Evolutionary conservation across 1,140 invertebrate species (phyloP), one percentile per base, ranked within the genome.

Genomic region (Zophobas atratus): DNA sequence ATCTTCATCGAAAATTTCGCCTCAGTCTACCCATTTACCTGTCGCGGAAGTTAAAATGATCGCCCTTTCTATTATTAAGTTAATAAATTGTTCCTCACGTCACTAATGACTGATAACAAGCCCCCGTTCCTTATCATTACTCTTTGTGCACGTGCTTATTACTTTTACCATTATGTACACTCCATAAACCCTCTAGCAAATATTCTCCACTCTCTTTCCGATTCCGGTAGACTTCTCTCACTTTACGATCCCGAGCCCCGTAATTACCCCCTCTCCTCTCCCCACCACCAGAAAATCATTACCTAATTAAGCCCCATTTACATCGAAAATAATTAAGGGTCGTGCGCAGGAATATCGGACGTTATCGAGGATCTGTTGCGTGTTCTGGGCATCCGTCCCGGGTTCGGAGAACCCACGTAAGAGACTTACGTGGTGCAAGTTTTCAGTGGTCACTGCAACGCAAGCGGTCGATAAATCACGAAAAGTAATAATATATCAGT

Each of bases 401-500:
- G 43, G 3, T 46, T 46, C 6, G 6, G 6, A 46, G 6, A 46
- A 8, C 6, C 3, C 43, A 46, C 43, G 43, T 46, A 46, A 46
- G 3, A 46, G 3, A 8, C 3, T 20, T 20, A 20, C 49, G 49
- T 20, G 49, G 49, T 20, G 49, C 49, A 20, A 51, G 3, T 46
- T 39, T 63, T 8, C 20, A 20, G 4, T 6, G 63, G 34, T 41
- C n/a, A 55, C 8, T 1, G 6, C 55, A 35, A 39, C 57, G 32
- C 43, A 20, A 20, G 55, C 55, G 38, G 33, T n/a, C 55, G 73
- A 48, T 48, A 75, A 57, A 48, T 75, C 73, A 75, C 41, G 53
- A 43, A 20, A 67, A 38, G 38, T 75, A 75, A 75, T 75, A 75
- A 75, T 49, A 56, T 75, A 75, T 75, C 73, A 75, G 73, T 75